A percentile compares a stretch with the other conserved stretches of the same genome.
Evolutionary conservation across 2,113 vertebrate genomes (phyloP).

Genomic region (Callionymus lyra): DNA sequence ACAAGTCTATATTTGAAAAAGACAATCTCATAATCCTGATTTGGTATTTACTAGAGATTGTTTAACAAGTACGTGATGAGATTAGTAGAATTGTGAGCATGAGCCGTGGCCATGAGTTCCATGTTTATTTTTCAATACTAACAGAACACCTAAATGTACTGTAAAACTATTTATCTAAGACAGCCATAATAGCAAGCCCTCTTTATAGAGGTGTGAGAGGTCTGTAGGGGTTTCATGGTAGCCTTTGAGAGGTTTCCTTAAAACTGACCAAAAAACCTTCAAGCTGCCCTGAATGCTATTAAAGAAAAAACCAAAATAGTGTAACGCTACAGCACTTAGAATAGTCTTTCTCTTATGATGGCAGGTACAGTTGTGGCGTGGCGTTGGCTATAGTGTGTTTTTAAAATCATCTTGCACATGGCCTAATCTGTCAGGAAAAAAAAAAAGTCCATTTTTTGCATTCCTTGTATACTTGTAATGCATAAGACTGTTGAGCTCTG

Average conservation of each 20-base stretch:
- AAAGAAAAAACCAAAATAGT: conserved; percentile 55
- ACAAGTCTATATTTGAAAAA: conserved; percentile 31
- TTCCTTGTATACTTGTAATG: conserved; percentile 47
- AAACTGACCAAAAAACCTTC: conserved; percentile 60
- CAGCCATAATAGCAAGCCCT: conserved; percentile 60
- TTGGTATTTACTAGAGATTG: conserved; percentile 31
- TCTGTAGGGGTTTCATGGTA: conserved; percentile 43
- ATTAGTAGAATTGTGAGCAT: conserved; percentile 59
- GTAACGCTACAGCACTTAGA: conserved; percentile 48
- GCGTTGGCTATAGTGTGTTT: conserved; percentile 16
- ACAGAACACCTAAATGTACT: conserved; percentile 60
- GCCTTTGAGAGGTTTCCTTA: conserved; percentile 52
- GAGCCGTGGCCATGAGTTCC: conserved; percentile 62
- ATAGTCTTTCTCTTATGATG: conserved; percentile 30
- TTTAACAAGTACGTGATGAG: conserved; percentile 43
- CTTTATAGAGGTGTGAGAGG: conserved; percentile 51
- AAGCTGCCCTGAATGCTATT: conserved; percentile 60
- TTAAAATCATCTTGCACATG: conserved; percentile 34
- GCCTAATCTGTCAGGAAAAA: conserved; percentile 28
- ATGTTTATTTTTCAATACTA: conserved; percentile 60
- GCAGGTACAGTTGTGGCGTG: conserved; percentile 25
- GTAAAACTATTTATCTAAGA: conserved; percentile 58
- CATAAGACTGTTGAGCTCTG: conserved; percentile 58
- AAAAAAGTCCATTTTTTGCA: conserved; percentile 29
- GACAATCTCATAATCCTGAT: conserved; percentile 20